Conservation (phyloP, 1,140 invertebrate genomes). For the Temnothorax longispinosus region DNA sequence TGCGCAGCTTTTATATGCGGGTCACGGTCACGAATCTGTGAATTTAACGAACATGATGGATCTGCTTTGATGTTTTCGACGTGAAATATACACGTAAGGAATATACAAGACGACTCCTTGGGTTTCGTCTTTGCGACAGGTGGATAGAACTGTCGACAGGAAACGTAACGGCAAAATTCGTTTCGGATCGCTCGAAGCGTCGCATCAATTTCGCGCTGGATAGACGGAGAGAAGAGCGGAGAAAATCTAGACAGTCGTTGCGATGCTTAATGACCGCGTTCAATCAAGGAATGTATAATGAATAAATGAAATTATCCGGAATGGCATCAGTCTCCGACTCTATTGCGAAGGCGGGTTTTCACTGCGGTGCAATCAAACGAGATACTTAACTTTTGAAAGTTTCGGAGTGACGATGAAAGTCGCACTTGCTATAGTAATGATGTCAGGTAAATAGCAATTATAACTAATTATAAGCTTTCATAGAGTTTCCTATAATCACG, state of each 20-base stretch:
- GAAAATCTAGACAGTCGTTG: not conserved
- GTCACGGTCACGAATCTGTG: not conserved
- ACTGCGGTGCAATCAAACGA: conserved; percentile 6
- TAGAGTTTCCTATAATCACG: not conserved
- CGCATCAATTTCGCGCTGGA: conserved; percentile 13
- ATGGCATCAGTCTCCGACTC: not conserved
- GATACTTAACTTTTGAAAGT: conserved; percentile 30
- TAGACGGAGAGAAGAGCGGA: not conserved
- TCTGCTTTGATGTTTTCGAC: not conserved
- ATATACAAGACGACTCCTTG: not conserved
- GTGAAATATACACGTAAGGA: not conserved
- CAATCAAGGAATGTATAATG: conserved; percentile 36
- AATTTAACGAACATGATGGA: not conserved
- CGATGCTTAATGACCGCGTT: conserved; percentile 11
- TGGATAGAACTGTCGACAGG: not conserved
- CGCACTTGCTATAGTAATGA: conserved; percentile 22
- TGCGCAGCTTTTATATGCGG: not conserved
- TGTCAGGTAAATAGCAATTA: conserved; percentile 23
- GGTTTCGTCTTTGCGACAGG: not conserved
- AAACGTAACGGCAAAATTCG: conserved; percentile 6
- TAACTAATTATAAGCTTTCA: conserved; percentile 23
- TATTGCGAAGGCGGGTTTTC: not conserved
- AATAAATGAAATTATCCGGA: not conserved
- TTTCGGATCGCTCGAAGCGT: not conserved
- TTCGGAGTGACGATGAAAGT: not conserved